Conservation (phyloP, 2,113 vertebrate species). For the Numenius arquata region DNA sequence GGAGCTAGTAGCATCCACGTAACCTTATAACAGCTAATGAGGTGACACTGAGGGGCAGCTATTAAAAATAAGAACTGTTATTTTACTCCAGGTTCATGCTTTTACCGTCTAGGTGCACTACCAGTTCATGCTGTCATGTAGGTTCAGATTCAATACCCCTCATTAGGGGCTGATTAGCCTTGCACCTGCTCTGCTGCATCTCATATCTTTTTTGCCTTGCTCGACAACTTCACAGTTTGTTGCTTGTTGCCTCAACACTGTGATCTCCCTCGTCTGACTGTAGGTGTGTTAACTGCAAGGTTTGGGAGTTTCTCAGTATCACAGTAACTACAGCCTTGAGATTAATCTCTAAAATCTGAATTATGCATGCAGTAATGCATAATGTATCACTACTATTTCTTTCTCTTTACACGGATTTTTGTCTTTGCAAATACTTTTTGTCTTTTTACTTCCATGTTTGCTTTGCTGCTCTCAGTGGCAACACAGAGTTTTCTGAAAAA, state of each 20-base stretch:
- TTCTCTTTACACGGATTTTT: not conserved
- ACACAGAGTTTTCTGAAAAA: not conserved
- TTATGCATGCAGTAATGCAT: slow-evolving; percentile 5
- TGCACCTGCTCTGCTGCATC: not conserved
- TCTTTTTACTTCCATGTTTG: not conserved
- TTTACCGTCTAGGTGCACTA: not conserved
- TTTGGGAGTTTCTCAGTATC: not conserved
- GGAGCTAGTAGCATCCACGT: not conserved
- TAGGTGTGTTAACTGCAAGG: not conserved
- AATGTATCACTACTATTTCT: not conserved
- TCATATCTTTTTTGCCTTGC: not conserved
- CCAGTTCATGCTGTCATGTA: not conserved
- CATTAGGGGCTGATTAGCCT: not conserved
- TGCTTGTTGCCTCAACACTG: not conserved
- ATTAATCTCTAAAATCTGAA: not conserved
- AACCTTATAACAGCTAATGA: not conserved
- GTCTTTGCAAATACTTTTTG: slow-evolving; percentile 4
- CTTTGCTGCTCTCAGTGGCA: not conserved
- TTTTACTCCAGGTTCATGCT: not conserved
- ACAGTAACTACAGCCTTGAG: not conserved
- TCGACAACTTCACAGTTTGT: not conserved
- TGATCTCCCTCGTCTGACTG: not conserved
- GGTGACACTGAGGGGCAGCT: not conserved
- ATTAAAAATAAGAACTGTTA: not conserved
- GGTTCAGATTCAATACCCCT: not conserved